These are phyloP conservation scores for Yponomeuta malinellus DNA, from an alignment of 2,888 invertebrate species.

Conservation along the genomic window DNA sequence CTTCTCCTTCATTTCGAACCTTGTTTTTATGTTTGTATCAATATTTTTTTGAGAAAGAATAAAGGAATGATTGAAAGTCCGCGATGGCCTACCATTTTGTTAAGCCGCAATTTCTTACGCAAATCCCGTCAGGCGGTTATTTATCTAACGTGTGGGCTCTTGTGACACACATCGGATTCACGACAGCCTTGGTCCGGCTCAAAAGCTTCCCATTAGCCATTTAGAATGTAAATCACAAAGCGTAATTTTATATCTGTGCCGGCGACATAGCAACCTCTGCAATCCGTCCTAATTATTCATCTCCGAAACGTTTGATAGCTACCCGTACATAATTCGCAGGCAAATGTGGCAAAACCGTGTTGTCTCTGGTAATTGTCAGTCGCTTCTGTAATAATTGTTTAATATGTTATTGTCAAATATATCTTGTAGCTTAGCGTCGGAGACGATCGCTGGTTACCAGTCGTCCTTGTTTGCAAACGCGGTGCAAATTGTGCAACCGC, in stretches of 20 bases:
- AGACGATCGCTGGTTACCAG: constrained; percentile 33
- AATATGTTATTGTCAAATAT: constrained; percentile 13
- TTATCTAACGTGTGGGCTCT: constrained; percentile 30
- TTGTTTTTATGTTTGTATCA: background rate
- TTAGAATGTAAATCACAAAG: constrained; percentile 12
- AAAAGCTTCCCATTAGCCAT: constrained; percentile 5
- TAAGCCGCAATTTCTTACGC: background rate
- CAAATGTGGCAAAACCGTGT: no score
- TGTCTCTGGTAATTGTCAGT: background rate
- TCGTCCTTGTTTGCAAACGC: constrained; percentile 51
- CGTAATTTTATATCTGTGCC: constrained; percentile 5
- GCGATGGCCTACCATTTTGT: no score
- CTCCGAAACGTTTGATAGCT: background rate
- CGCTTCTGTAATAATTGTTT: background rate
- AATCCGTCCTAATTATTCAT: background rate
- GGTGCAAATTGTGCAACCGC: constrained; percentile 46
- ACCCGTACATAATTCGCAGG: no score
- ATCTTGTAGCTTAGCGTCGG: background rate
- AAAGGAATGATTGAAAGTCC: no score
- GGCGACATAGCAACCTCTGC: background rate
- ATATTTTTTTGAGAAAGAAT: no score
- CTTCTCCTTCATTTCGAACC: constrained; percentile 27
- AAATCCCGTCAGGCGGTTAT: constrained; percentile 1
- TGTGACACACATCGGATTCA: constrained; percentile 33
- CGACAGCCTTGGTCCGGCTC: constrained; percentile 4